Evolutionary conservation across 2,888 invertebrate species (phyloP).

Genomic region (Andrena praecox): DNA sequence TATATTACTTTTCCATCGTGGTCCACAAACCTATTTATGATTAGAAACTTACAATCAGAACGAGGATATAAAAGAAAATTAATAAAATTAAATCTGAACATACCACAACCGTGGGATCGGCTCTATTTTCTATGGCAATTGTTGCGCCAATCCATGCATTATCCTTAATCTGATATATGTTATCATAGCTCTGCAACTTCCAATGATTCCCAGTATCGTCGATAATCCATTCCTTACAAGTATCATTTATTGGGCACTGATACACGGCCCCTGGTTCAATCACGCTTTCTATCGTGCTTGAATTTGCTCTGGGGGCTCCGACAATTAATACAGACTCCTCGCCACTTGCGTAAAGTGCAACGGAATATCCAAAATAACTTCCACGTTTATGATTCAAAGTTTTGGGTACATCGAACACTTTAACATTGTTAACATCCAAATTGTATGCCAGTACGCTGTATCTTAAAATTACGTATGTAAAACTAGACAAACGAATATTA

Average conservation of each 20-base stretch:
- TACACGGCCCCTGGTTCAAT: conserved; percentile 80
- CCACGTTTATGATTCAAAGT: conserved; percentile 44
- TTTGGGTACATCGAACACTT: conserved; percentile 76
- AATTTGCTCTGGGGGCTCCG: conserved; percentile 81
- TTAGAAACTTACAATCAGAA: conserved; percentile 6
- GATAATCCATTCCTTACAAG: conserved; percentile 75
- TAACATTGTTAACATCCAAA: conserved; percentile 76
- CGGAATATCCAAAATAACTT: conserved; percentile 82
- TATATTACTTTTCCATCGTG: conserved; percentile 80
- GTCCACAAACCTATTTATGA: conserved; percentile 82
- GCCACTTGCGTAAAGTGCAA: conserved; percentile 73
- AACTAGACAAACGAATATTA: conserved; percentile 9
- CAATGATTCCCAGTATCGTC: conserved; percentile 65
- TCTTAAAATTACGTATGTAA: conserved; percentile 6
- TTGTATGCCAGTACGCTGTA: conserved; percentile 69
- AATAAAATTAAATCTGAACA: conserved; percentile 53
- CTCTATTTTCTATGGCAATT: conserved; percentile 81
- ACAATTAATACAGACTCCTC: conserved; percentile 74
- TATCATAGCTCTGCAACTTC: background rate
- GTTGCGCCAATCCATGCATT: conserved; percentile 83
- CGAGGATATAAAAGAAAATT: background rate
- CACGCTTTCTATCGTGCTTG: conserved; percentile 46
- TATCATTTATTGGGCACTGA: conserved; percentile 73
- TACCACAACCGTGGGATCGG: conserved; percentile 78
- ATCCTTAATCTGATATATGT: conserved; percentile 59